phyloP scores from a whole-genome alignment of 2,888 invertebrate genomes.

The Leptinotarsa rubiginosa region DNA sequence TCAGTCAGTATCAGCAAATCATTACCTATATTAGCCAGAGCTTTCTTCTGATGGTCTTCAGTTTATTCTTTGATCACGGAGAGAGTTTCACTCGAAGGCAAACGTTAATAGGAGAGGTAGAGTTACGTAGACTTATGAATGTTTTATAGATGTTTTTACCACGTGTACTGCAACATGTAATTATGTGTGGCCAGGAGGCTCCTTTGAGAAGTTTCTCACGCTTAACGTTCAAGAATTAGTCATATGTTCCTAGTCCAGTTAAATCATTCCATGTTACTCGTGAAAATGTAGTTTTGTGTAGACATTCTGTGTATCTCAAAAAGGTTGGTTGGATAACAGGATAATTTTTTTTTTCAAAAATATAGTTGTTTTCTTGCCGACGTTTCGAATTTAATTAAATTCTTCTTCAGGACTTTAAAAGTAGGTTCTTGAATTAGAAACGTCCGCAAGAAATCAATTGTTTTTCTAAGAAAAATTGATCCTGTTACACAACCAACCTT shows the following conservation, averaged over 20 bases:
- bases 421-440: too few relatives aligned
- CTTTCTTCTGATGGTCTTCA: conserved; percentile 20
- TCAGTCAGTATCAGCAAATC: conserved; percentile 18
- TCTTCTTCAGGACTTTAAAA: too few relatives aligned
- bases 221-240: conserved; percentile 57
- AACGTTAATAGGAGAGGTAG: conserved; percentile 21
- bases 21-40: conserved; percentile 13
- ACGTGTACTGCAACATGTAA: conserved; percentile 64
- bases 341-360: too few relatives aligned
- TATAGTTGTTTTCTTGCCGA: too few relatives aligned
- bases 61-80: conserved; percentile 20
- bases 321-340: too few relatives aligned
- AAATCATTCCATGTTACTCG: conserved; percentile 13
- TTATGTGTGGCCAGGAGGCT: conserved; percentile 62
- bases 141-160: conserved; percentile 52
- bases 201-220: conserved; percentile 64
- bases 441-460: too few relatives aligned
- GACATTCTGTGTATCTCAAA: not conserved
- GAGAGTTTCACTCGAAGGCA: conserved; percentile 21
- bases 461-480: too few relatives aligned
- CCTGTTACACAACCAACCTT: too few relatives aligned
- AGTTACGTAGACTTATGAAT: conserved; percentile 20
- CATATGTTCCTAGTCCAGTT: conserved; percentile 47
- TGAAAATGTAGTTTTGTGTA: not conserved
- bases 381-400: too few relatives aligned